Evolutionary conservation across 1,140 invertebrate genomes (phyloP), one percentile per base, ranked within the genome.

Genomic region (Bactericera cockerelli): DNA sequence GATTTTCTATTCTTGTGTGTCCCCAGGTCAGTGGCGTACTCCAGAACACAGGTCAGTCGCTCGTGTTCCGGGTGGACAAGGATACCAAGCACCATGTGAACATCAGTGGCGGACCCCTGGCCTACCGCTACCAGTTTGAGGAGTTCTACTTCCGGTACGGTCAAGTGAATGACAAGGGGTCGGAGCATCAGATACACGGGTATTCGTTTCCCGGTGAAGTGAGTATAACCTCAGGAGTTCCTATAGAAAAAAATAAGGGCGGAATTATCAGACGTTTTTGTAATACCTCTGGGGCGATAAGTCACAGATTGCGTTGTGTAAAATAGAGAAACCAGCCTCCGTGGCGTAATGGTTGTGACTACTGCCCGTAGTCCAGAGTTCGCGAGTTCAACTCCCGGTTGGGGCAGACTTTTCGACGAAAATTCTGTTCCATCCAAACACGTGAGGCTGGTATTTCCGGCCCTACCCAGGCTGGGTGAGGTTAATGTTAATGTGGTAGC

Each of bases 131-230:
- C 67, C 87, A 92, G 71, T 91, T 93, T 65, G 87, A 92, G 68
- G 89, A 93, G 70, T 88, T 98, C 66, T 92, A 93, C 70, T 89
- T 96, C 67, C 93, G 97, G 72, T 96, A 93, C 70, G 93, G 92
- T 19, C 79, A 82, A 58, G 83, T 86, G 49, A 86, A 93, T 67
- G 81, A 82, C 65, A 78, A 83, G 61, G 93, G 93, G 3, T 95
- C 91, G 0, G 93, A 97, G 71, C 93, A 98, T 72, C 85, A 82
- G 58, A 89, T 98, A 60, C 86, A 93, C 64, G 87, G 91, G 58
- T 86, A 93, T 65, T 81, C 89, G 25, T 98, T 96, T 75, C 91
- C 93, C 22, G 92, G 87, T 39, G 93, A 97, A 81, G 92, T 96
- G 70, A 80, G 77, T 63, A 65, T 69, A 67, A 26, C 10, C 19